These are phyloP conservation scores for Ischnura elegans DNA, from an alignment of 2,888 invertebrate species.

Conservation along the genomic window DNA sequence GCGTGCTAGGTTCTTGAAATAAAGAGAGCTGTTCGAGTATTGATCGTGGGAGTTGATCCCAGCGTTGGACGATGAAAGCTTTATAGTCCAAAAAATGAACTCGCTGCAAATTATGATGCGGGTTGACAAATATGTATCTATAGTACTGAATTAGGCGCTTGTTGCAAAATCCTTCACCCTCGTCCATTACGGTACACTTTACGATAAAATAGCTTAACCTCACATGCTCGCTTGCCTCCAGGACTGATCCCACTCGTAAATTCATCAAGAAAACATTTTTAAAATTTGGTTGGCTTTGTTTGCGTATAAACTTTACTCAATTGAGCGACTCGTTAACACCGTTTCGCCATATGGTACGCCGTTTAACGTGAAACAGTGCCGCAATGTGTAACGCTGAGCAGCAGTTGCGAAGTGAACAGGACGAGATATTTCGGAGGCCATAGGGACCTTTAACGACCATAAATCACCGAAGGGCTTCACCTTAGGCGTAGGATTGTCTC, in stretches of 20 bases:
- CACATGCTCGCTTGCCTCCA: background rate
- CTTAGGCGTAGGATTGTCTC: background rate
- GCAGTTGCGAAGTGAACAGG: background rate
- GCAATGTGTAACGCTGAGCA: background rate
- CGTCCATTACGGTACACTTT: background rate
- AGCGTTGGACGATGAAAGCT: slow-evolving; percentile 3
- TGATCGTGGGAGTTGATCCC: slow-evolving; percentile 15
- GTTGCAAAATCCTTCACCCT: background rate
- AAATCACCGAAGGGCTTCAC: background rate
- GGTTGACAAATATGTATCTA: background rate
- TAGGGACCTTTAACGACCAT: background rate
- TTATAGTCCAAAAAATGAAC: slow-evolving; percentile 2
- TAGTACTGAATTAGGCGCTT: background rate
- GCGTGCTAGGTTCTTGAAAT: background rate
- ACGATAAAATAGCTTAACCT: background rate
- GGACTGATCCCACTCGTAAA: background rate
- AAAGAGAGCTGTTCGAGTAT: slow-evolving; percentile 31
- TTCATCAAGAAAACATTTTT: too few species aligned
- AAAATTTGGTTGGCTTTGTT: background rate
- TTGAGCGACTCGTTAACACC: too few species aligned
- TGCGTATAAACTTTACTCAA: background rate
- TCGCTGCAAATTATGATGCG: background rate
- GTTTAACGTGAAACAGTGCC: background rate
- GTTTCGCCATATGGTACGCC: too few species aligned
- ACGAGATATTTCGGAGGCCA: background rate